Evolutionary conservation across 2,113 vertebrate genomes (phyloP).

Genomic region (Rhinogobius similis): DNA sequence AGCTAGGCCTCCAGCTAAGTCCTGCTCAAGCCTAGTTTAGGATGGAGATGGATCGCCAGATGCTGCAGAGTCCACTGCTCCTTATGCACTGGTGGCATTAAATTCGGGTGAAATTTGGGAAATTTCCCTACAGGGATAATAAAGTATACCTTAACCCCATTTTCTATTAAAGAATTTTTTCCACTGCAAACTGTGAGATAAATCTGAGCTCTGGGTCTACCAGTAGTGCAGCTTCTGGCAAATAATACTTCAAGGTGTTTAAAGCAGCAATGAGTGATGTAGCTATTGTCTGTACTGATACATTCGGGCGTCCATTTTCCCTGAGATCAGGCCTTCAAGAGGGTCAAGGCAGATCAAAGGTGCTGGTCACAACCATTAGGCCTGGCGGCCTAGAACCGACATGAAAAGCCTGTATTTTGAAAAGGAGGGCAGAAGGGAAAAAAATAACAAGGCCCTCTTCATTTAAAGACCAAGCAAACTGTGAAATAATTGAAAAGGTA

Average conservation of each 20-base stretch:
- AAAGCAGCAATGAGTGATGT: constrained; percentile 71
- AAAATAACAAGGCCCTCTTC: constrained; percentile 80
- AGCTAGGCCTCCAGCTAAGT: background rate
- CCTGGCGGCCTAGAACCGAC: constrained; percentile 74
- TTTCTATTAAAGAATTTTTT: background rate
- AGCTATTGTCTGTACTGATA: constrained; percentile 69
- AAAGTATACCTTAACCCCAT: background rate
- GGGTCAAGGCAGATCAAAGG: constrained; percentile 83
- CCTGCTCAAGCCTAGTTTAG: background rate
- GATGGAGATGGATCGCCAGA: background rate
- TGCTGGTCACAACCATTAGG: constrained; percentile 83
- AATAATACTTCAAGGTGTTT: constrained; percentile 72
- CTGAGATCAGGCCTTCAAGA: constrained; percentile 67
- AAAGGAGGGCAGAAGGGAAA: constrained; percentile 77
- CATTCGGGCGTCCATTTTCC: constrained; percentile 67
- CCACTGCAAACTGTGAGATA: background rate
- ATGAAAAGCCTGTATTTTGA: constrained; percentile 84
- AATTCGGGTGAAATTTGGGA: too few species aligned
- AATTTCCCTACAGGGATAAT: too few species aligned
- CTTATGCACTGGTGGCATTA: background rate
- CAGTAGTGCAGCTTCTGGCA: constrained; percentile 52
- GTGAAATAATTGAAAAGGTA: constrained; percentile 88
- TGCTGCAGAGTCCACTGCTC: too few species aligned
- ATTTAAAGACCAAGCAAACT: constrained; percentile 83
- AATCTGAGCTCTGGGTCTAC: constrained; percentile 16